Evolutionary conservation across 2,113 vertebrate genomes (phyloP).

Genomic region (Pomatorhinus ruficollis): DNA sequence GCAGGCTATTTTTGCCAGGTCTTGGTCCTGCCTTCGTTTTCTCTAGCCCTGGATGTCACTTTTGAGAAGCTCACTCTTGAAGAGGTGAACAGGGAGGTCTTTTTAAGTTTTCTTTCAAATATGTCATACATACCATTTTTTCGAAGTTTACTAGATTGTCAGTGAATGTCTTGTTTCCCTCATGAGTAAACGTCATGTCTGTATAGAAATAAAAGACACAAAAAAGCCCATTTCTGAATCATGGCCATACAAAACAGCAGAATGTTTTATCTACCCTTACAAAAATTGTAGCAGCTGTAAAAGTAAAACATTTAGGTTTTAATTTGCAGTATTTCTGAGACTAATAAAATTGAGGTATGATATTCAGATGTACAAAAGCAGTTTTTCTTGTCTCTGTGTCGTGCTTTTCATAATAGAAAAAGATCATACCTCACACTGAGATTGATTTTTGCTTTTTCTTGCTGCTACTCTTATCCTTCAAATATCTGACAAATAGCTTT

Average conservation of each 20-base stretch:
- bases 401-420: not conserved
- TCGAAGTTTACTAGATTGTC: constrained; percentile 98
- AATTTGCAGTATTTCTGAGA: constrained; percentile 62
- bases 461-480: not conserved
- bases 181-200: constrained; percentile 99
- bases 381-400: not conserved
- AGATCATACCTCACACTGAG: not conserved
- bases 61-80: not conserved
- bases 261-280: constrained; percentile 25
- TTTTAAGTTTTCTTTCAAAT: not conserved
- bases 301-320: constrained; percentile 46
- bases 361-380: constrained; percentile 13
- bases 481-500: constrained; percentile 38
- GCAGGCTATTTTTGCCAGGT: not conserved
- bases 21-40: not conserved
- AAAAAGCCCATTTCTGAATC: constrained; percentile 56
- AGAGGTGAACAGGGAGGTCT: not conserved
- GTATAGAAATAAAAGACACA: constrained; percentile 66
- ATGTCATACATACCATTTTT: constrained; percentile 91
- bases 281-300: constrained; percentile 55
- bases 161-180: constrained; percentile 96
- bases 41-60: not conserved
- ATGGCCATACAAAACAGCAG: constrained; percentile 39
- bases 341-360: constrained; percentile 59
- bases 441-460: constrained; percentile 18